A percentile compares a stretch with the other conserved stretches of the same genome.
These are phyloP conservation scores for Leptocoma aspasia DNA, from an alignment of 2,113 vertebrate species.

Conservation along the genomic window DNA sequence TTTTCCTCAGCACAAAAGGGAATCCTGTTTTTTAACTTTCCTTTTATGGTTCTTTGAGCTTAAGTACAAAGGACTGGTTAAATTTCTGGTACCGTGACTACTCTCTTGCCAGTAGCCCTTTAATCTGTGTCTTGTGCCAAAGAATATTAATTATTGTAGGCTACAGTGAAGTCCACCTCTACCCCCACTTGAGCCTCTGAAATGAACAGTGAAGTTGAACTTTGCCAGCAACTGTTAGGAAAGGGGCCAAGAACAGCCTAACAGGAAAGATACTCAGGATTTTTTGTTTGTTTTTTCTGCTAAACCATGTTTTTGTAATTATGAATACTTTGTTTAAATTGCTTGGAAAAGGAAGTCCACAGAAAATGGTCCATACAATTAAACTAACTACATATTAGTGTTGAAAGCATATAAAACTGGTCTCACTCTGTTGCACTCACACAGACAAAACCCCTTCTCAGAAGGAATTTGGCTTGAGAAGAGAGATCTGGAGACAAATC, in stretches of 20 bases:
- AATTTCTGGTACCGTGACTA: background rate
- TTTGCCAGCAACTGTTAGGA: constrained; percentile 33
- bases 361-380: constrained; percentile 8
- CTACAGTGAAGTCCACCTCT: background rate
- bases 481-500: background rate
- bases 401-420: background rate
- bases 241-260: constrained; percentile 13
- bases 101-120: background rate
- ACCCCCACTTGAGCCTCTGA: background rate
- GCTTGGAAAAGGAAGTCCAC: constrained; percentile 27
- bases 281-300: constrained; percentile 47
- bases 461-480: constrained; percentile 19
- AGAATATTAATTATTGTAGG: constrained; percentile 5
- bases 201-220: background rate
- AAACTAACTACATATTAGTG: background rate
- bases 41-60: background rate
- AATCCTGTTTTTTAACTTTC: background rate
- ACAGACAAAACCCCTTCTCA: constrained; percentile 5
- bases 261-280: constrained; percentile 24
- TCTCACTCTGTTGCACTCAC: background rate
- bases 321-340: constrained; percentile 15
- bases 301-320: background rate
- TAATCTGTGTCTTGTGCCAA: background rate
- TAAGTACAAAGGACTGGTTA: background rate
- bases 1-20: background rate